These are phyloP conservation scores for Rhopalosiphum padi DNA, from an alignment of 1,140 invertebrate species.

Conservation along the genomic window DNA sequence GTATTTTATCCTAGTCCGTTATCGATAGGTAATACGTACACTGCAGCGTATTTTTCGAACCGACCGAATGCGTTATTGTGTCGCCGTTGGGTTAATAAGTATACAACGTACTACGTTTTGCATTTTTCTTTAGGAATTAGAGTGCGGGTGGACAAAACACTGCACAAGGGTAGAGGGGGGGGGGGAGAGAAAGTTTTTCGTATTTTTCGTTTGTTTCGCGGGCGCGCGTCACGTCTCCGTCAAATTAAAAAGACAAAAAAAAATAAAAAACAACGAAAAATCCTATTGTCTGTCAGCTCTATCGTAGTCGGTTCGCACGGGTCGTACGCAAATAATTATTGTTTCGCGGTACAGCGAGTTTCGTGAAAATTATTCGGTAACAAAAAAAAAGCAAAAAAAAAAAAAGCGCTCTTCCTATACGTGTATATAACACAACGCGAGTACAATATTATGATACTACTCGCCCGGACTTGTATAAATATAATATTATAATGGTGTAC, in stretches of 20 bases:
- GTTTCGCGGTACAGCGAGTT: not conserved
- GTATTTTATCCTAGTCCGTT: not conserved
- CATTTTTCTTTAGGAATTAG: not conserved
- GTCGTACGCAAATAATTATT: conserved; percentile 18
- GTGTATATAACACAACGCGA: not conserved
- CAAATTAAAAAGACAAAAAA: not conserved
- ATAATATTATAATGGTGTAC: not conserved
- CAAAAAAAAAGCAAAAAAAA: too few species aligned
- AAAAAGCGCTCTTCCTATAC: not conserved
- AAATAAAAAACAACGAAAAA: not conserved
- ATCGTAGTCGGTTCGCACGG: not conserved
- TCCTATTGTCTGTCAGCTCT: not conserved
- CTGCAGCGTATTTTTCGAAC: not conserved
- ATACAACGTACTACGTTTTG: not conserved
- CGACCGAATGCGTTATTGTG: not conserved
- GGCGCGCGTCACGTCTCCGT: not conserved
- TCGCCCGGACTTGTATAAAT: not conserved
- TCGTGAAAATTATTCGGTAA: not conserved
- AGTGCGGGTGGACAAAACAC: not conserved
- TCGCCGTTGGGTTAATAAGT: not conserved
- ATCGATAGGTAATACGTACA: not conserved
- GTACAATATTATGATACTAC: not conserved
- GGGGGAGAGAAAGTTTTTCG: not conserved
- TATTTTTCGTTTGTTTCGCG: not conserved
- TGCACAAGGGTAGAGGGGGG: not conserved